Evolutionary conservation across 2,797 vertebrate genomes (phyloP).

Genomic region (Serranus cabrilla): DNA sequence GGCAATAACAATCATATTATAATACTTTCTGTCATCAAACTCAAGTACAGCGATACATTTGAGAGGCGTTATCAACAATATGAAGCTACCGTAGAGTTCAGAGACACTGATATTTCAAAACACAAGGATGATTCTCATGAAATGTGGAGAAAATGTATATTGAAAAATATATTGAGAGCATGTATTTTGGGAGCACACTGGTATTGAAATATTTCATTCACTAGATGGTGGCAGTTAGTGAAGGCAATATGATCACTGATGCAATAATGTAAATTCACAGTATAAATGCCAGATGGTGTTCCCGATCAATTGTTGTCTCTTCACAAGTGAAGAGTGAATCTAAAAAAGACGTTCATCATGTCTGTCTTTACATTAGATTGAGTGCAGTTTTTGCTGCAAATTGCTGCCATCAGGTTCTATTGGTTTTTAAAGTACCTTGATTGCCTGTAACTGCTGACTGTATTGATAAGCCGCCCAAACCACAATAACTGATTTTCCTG

Average conservation of each 20-base stretch:
- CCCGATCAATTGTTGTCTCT: too few species aligned
- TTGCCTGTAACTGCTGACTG: background rate
- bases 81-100: background rate
- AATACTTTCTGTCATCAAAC: slow-evolving; percentile 8
- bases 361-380: background rate
- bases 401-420: background rate
- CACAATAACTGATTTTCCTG: background rate
- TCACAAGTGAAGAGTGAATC: too few species aligned
- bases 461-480: background rate
- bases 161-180: too few species aligned
- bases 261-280: too few species aligned
- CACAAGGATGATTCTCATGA: background rate
- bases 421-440: background rate
- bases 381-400: background rate
- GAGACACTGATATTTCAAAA: background rate
- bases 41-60: slow-evolving; percentile 17
- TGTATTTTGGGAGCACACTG: too few species aligned
- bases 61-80: background rate
- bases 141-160: too few species aligned
- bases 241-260: too few species aligned
- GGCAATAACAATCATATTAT: slow-evolving; percentile 17
- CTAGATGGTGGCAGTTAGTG: too few species aligned
- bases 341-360: background rate
- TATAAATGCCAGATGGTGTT: too few species aligned
- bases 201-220: too few species aligned